Base-by-base conservation (phyloP, 2,113 vertebrate species). In the Hippocampus mohnikei region DNA sequence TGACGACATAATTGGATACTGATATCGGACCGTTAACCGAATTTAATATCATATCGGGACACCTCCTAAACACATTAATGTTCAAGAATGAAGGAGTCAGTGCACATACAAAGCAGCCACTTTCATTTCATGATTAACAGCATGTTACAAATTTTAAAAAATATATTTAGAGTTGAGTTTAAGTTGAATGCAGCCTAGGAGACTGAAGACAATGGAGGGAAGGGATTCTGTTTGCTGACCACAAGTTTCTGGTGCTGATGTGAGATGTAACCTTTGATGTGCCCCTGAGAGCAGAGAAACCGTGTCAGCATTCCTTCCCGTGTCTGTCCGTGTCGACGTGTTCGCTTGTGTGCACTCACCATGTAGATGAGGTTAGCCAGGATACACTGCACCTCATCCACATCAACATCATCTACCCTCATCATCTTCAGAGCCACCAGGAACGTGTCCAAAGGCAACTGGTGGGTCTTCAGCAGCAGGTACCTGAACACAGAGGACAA, bases 221-320 rank as follows among this genome's bases (percentile, higher is more conserved):
- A 99, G 0, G 97, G 96, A 63, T 98, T 99, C 83, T 98, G 96
- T 88, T 98, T 99, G 82, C 97, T 98, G 88, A 99, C 97, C 2
- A 99, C 97, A 11, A 99, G 93, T 79, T 99, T 99, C 90, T 99
- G 97, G 84, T 99, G 96, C 86, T 99, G 97, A 66, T 99, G 95
- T 23, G 97, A 99, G 84, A 99, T 98, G 81, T 99, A 98, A 62
- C 97, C 97, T 88, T 98, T 99, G 76, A 98, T 98, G 86, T 98
- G 97, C 76, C 97, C 96, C 96, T 99, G 87, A 63, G 25, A 21
- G 59, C 53, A 71, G 23, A 72, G 52, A 69, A 52, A 68, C 69
- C 25, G 64, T 13, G 10, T 76, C 2, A 71, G 46, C 6, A 0
- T 53, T 44, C 23, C 41, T 65, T 13, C 7, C 11, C 50, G 1